Evolutionary conservation across 2,888 invertebrate species (phyloP).

Genomic region (Cataglyphis livida): DNA sequence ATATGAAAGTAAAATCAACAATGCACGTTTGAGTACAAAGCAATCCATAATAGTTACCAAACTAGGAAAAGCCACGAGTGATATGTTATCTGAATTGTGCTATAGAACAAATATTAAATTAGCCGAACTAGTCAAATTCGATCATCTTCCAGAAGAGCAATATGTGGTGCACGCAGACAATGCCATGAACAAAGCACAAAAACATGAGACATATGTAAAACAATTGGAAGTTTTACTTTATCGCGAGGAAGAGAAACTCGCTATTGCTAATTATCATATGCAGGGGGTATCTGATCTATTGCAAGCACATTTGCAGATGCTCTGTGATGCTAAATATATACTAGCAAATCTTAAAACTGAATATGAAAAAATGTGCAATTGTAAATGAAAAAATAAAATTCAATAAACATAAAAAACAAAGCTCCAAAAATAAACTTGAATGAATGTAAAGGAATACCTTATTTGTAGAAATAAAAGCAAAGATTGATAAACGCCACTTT

Average conservation of each 20-base stretch:
- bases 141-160: conserved; percentile 44
- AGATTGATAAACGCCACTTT: neutral
- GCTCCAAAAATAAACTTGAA: neutral
- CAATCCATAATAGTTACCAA: conserved; percentile 63
- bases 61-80: conserved; percentile 68
- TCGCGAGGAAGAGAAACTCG: conserved; percentile 69
- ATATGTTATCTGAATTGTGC: conserved; percentile 59
- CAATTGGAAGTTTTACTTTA: conserved; percentile 72
- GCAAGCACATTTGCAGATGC: conserved; percentile 63
- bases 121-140: conserved; percentile 34
- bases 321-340: conserved; percentile 75
- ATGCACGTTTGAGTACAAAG: conserved; percentile 22
- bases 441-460: neutral
- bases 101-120: conserved; percentile 50
- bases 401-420: neutral
- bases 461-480: neutral
- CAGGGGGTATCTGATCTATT: conserved; percentile 59
- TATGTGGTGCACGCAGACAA: conserved; percentile 26
- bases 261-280: conserved; percentile 58
- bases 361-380: neutral
- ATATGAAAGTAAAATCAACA: conserved; percentile 41
- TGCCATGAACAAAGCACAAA: neutral
- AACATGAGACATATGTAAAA: conserved; percentile 41
- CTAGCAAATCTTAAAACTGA: neutral
- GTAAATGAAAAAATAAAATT: neutral